These are phyloP conservation scores for Ctena decussata DNA, from an alignment of 2,888 invertebrate genomes.

Conservation along the genomic window DNA sequence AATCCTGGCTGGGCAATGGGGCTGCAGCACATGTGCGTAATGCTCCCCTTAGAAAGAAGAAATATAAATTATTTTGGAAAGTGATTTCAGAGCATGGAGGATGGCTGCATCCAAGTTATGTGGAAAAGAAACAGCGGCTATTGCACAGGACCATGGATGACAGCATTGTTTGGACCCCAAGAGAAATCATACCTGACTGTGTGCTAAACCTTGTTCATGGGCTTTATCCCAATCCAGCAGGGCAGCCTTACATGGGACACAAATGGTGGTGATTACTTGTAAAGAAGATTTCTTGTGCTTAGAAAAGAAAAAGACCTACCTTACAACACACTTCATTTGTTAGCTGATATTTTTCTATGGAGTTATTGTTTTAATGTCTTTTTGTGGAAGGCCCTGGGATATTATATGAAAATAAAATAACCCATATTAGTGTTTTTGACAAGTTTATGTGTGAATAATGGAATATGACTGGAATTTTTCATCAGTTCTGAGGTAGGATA, in stretches of 20 bases:
- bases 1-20: not conserved
- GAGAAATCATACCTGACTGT: not conserved
- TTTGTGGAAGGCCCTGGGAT: too few species aligned
- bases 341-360: too few species aligned
- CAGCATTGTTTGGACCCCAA: not conserved
- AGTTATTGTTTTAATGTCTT: too few species aligned
- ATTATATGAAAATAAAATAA: too few species aligned
- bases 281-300: too few species aligned
- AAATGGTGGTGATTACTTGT: not conserved
- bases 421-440: too few species aligned
- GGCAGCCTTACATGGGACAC: not conserved
- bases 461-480: too few species aligned
- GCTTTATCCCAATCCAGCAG: not conserved
- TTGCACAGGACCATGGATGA: not conserved
- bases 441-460: too few species aligned
- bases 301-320: too few species aligned
- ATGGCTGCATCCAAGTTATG: not conserved
- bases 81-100: not conserved
- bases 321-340: too few species aligned
- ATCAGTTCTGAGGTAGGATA: too few species aligned
- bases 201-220: not conserved
- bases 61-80: not conserved
- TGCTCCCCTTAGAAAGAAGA: not conserved
- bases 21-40: not conserved
- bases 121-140: not conserved